These are phyloP conservation scores for Hirtodrosophila histrioides DNA, from an alignment of 2,888 invertebrate species.

Conservation along the genomic window DNA sequence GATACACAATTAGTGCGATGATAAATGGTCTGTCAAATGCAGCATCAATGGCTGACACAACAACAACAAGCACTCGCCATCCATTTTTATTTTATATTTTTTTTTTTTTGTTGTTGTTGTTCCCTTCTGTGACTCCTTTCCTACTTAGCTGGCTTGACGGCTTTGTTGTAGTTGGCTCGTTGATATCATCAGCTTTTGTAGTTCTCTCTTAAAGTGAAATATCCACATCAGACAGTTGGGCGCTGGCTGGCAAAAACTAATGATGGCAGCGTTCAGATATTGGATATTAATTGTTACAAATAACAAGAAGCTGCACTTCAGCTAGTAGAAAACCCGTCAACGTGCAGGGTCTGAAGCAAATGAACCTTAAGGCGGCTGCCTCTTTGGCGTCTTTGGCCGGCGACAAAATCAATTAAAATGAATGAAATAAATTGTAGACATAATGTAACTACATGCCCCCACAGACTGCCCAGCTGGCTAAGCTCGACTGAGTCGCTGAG, in stretches of 20 bases:
- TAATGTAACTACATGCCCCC: slow-evolving; percentile 34
- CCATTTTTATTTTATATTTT: slow-evolving; percentile 9
- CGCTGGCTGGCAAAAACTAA: slow-evolving; percentile 58
- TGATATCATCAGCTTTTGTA: slow-evolving; percentile 63
- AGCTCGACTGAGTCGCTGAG: slow-evolving; percentile 26
- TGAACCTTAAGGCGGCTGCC: slow-evolving; percentile 1
- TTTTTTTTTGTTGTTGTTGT: slow-evolving; percentile 4
- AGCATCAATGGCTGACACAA: slow-evolving; percentile 67
- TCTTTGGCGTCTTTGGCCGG: slow-evolving; percentile 17
- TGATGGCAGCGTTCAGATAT: slow-evolving; percentile 69
- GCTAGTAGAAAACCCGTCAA: slow-evolving; percentile 3
- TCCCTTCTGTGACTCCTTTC: slow-evolving; percentile 27
- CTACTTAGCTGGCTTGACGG: slow-evolving; percentile 24
- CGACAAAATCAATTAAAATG: slow-evolving; percentile 75
- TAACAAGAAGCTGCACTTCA: slow-evolving; percentile 58
- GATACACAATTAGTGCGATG: slow-evolving; percentile 83
- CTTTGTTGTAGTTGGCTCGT: slow-evolving; percentile 49
- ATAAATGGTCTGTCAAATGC: slow-evolving; percentile 83
- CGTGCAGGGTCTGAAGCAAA: neutral
- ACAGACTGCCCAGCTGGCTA: slow-evolving; percentile 22
- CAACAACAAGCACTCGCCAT: slow-evolving; percentile 23
- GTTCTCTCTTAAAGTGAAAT: slow-evolving; percentile 55
- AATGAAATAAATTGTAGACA: slow-evolving; percentile 71
- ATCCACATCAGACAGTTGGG: slow-evolving; percentile 46
- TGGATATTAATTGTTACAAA: slow-evolving; percentile 79